Evolutionary conservation across 2,113 vertebrate species (phyloP), one percentile per base, ranked within the genome.

Genomic region (Lepisosteus osseus): DNA sequence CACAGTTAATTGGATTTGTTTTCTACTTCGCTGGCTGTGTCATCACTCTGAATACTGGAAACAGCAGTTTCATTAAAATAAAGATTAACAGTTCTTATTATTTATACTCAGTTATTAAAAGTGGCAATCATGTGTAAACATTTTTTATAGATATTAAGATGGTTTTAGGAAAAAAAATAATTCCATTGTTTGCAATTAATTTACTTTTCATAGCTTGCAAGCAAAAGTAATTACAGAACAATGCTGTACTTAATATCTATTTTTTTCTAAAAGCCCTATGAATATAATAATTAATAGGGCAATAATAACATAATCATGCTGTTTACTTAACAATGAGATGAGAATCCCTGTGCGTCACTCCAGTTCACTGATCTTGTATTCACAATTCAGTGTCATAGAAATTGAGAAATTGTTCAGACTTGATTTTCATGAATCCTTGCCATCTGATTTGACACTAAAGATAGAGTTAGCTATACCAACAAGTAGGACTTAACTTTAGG

Each of bases 61-160:
- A 73, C 67, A 54, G 70, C 61, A 43, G 64, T 82, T 82, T 79
- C 77, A 77, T 82, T 79, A 79, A 76, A 78, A 74, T 73, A 74
- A 79, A 79, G 77, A 82, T 82, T 73, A 79, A 74, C 64, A 55
- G 45, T 77, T 79, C 72, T 66, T 75, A 71, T 77, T 77, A 79
- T 75, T 75, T 76, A 74, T 51, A 74, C 67, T 66, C 65, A 72
- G 66, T 64, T 74, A 76, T 43, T 29, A 44, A 57, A 78, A 63
- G 73, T 62, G 65, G 61, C 61, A 71, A 44, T 63, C 69, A 67
- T 57, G 61, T 73, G 70, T 73, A 66, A 74, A 75, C 61, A 67
- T 45, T 70, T 69, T 72, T 75, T 74, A 67, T 67, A 74, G 29
- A 29, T 77, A 74, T 76, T 77, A 54, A 77, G 54, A 68, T 47